Conservation (phyloP, 2,888 invertebrate species). For the Sinodicranocentrus sp. region DNA sequence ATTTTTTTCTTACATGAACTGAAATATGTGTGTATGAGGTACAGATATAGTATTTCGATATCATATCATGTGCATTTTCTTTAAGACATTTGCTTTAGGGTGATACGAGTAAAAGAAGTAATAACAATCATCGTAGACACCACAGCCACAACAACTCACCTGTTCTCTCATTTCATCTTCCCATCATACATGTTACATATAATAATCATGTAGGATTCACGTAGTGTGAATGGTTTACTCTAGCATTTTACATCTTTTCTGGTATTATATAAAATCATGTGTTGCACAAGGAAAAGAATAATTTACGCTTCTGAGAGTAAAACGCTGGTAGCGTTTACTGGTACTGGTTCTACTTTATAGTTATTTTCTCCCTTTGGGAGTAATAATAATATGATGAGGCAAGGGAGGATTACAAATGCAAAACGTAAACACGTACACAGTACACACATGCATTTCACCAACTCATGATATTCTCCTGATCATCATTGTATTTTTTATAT, state of each 20-base stretch:
- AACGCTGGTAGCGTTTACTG: not conserved
- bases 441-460: not conserved
- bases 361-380: not conserved
- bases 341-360: not conserved
- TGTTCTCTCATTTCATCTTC: slow-evolving; percentile 34
- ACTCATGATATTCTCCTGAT: slow-evolving; percentile 1
- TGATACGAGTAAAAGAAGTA: slow-evolving; percentile 9
- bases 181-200: not conserved
- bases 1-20: not conserved
- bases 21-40: no score
- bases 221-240: not conserved
- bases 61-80: slow-evolving; percentile 1
- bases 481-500: slow-evolving; percentile 24
- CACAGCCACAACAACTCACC: slow-evolving; percentile 34
- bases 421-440: not conserved
- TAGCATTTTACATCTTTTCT: not conserved
- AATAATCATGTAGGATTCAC: not conserved
- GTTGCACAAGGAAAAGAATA: not conserved
- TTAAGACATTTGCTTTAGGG: slow-evolving; percentile 16
- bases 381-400: not conserved
- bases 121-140: slow-evolving; percentile 10
- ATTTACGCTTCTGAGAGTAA: not conserved
- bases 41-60: no score
- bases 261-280: not conserved
- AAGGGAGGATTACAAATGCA: not conserved